Evolutionary conservation across 2,888 invertebrate species (phyloP), one percentile per base, ranked within the genome.

Genomic region (Liodrosophila aerea): DNA sequence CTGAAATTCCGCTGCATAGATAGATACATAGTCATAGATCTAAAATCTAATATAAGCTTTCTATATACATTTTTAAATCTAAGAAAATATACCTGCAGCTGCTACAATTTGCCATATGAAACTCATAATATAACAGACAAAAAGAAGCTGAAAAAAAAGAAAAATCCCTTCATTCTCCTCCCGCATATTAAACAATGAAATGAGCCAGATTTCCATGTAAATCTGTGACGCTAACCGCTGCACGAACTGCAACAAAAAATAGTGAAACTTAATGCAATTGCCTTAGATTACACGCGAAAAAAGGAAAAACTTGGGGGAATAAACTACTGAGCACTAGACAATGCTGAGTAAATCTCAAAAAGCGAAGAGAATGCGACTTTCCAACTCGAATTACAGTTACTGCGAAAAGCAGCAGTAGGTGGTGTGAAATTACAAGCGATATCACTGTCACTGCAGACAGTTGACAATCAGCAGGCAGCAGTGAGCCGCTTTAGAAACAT

Each of bases 221-320:
- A 64, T 72, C 54, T 44, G 30, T 13, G 39, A 39, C 16, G 43
- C 29, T 29, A n/a, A n/a, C n/a, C n/a, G n/a, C n/a, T n/a, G n/a
- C n/a, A n/a, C n/a, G n/a, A 45, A 31, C 49, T 45, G 36, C 37
- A 40, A 41, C n/a, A 53, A 50, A 64, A 60, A 83, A 76, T 77
- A 78, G 77, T 78, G 85, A 78, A 78, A 78, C 68, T 75, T 65
- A 68, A 78, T 68, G 62, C 76, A 62, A 22, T 22, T 64, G 81
- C 61, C 52, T 70, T 50, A 62, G 72, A 60, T 71, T 71, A 68
- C 78, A 85, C 78, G 75, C 64, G 59, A 59, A 33, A 37, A 34
- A 45, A 39, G 37, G 22, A 22, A 2, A 22, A 22, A 22, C 22
- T 22, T 22, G 22, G 22, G 22, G 22, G 22, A 2, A 22, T 22